phyloP scores from a whole-genome alignment of 2,113 vertebrate genomes.

The Eidolon helvum region DNA sequence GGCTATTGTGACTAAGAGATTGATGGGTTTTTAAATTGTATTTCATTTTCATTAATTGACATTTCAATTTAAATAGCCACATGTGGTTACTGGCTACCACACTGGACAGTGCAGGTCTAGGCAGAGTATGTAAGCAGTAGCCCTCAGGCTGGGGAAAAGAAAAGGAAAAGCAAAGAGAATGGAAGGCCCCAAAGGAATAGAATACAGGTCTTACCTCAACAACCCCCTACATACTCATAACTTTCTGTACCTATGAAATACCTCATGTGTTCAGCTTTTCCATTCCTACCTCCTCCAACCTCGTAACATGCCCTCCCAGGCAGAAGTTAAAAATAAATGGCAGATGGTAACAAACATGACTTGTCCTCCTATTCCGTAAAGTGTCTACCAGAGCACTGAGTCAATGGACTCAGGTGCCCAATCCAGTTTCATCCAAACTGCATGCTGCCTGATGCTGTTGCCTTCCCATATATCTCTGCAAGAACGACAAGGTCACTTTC shows the following conservation, averaged over 20 bases:
- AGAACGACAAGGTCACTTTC: background rate
- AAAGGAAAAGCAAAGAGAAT: background rate
- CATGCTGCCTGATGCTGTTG: background rate
- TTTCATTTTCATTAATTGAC: background rate
- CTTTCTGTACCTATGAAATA: background rate
- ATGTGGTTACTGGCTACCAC: background rate
- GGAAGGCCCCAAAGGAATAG: background rate
- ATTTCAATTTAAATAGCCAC: background rate
- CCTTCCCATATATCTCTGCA: background rate
- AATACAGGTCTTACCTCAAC: background rate
- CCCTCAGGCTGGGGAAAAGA: background rate
- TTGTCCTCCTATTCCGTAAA: background rate
- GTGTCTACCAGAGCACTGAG: fast-evolving
- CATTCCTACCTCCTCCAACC: background rate
- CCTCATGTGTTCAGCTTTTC: background rate
- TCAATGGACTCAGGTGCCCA: background rate
- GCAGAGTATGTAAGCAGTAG: background rate
- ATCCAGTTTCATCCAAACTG: background rate
- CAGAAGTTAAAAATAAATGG: background rate
- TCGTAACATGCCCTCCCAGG: background rate
- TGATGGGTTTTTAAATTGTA: background rate
- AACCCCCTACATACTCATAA: too few relatives aligned
- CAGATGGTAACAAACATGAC: slow-evolving; percentile 33
- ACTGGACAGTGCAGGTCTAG: background rate
- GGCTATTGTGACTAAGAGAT: background rate